These are phyloP conservation scores for Osmoderma eremita DNA, from an alignment of 2,888 invertebrate species.

Conservation along the genomic window DNA sequence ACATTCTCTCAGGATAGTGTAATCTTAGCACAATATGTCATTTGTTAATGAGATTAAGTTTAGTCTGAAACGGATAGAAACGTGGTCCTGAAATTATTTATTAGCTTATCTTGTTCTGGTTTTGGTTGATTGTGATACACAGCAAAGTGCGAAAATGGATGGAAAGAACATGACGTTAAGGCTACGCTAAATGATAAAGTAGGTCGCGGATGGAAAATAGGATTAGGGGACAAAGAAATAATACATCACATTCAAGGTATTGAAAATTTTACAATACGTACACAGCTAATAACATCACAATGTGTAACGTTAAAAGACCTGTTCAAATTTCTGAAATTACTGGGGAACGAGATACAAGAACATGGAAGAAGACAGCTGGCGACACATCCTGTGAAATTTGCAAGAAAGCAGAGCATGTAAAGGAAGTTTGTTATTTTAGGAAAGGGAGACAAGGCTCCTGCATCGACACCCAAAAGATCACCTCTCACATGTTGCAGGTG, in stretches of 20 bases:
- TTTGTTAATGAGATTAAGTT: too few relatives aligned
- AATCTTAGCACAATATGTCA: too few relatives aligned
- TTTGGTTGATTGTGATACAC: too few relatives aligned
- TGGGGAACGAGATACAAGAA: background rate
- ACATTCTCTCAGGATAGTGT: too few relatives aligned
- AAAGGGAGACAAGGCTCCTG: background rate
- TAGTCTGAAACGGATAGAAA: too few relatives aligned
- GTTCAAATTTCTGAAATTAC: constrained; percentile 7
- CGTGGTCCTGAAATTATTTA: too few relatives aligned
- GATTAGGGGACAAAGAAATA: background rate
- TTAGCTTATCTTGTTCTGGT: too few relatives aligned
- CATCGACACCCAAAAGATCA: background rate
- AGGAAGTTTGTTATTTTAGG: constrained; percentile 18
- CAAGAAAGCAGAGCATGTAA: constrained; percentile 9
- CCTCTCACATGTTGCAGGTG: constrained; percentile 1
- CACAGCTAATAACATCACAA: background rate
- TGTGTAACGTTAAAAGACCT: constrained; percentile 7
- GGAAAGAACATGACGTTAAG: too few relatives aligned
- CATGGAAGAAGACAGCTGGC: background rate
- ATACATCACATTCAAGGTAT: constrained; percentile 9
- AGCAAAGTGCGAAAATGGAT: too few relatives aligned
- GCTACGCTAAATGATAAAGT: too few relatives aligned
- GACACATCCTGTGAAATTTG: constrained; percentile 2
- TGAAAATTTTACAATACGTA: constrained; percentile 3
- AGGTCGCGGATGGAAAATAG: constrained; percentile 1